Evolutionary conservation across 2,797 vertebrate species (phyloP), one percentile per base, ranked within the genome.

Genomic region (Rachycentron canadum): DNA sequence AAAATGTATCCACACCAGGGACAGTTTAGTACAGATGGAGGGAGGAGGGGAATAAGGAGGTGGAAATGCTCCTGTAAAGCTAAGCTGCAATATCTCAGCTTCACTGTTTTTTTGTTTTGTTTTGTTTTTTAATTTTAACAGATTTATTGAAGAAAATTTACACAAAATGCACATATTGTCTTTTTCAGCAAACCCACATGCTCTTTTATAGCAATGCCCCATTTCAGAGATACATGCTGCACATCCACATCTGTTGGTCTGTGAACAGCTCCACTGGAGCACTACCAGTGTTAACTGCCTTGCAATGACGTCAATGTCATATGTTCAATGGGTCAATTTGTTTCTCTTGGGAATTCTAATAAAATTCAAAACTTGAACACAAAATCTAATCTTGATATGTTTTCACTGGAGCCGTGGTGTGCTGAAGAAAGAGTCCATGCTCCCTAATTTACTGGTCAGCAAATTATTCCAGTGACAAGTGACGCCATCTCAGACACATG

Each of bases 1-100:
- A 84, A 91, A 93, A 88, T 56, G 69, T 73, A 89, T 91, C 88
- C 86, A 78, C 86, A 82, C 89, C 64, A 74, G 85, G 86, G 90
- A 85, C 78, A 73, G 71, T 88, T 88, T 89, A 82, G 69, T 74
- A 12, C 84, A 83, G 78, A 86, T 84, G 81, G 81, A 81, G 69
- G 69, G 82, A 64, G 79, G 74, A 76, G 65, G 69, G 49, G 79
- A 45, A 72, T 25, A 36, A 50, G 70, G 74, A 76, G 68, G 73
- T 76, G 73, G 72, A 66, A 67, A 61, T 21, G 61, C 73, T 86
- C 70, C 85, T 65, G 78, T 78, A 66, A 71, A 14, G 26, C 13
- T 78, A 79, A 89, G 81, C 77, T 80, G 75, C 75, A 61, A 52
- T 56, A 5, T 26, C 74, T 57, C 58, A 67, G 41, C 64, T 57